Base-by-base conservation (phyloP, 2,113 vertebrate genomes). In the Dasypus novemcinctus region DNA sequence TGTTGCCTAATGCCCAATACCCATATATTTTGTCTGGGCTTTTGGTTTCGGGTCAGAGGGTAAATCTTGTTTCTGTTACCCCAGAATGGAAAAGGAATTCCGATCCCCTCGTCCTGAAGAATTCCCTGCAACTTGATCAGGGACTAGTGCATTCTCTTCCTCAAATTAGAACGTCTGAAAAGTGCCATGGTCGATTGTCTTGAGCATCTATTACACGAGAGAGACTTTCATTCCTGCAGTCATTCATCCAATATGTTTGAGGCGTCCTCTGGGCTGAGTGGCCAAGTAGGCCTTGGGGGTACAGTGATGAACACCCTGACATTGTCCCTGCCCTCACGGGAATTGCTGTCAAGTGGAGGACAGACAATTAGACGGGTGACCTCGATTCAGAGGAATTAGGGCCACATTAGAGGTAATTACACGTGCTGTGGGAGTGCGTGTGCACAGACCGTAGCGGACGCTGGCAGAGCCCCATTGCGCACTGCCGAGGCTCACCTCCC, bases 401-500 rank as follows among this genome's bases (percentile, higher is more conserved):
- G 27, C 6, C 13, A 0, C 23, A 1, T 4, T 63, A 38, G 54
- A 59, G 13, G 64, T 5, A 25, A 75, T 54, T 9, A 3, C 0
- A 14, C 4, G 3, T 8, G 61, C 66, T 46, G 1, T 1, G 33
- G 36, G 41, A 7, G 57, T 2, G 36, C 0, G 2, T 33, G 33
- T 46, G 72, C 31, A 54, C 33, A 79, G 75, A 33, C 5, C 0
- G 20, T 11, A 12, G 54, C 18, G 2, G 23, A 14, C 21, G 14
- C 20, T 68, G 41, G 18, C 15, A 1, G 25, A 33, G 78, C 2
- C 12, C 43, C 10, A 4, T 63, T 63, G 49, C 61, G 29, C 5
- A 25, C 1, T 3, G 14, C 43, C 12, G 41, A 0, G 0, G 68
- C 18, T 14, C 12, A 10, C 27, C 2, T 83, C 52, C 54, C n/a